A percentile compares a stretch with the other conserved stretches of the same genome.
Evolutionary conservation across 2,888 invertebrate species (phyloP).

Genomic region (Dromius quadrimaculatus): DNA sequence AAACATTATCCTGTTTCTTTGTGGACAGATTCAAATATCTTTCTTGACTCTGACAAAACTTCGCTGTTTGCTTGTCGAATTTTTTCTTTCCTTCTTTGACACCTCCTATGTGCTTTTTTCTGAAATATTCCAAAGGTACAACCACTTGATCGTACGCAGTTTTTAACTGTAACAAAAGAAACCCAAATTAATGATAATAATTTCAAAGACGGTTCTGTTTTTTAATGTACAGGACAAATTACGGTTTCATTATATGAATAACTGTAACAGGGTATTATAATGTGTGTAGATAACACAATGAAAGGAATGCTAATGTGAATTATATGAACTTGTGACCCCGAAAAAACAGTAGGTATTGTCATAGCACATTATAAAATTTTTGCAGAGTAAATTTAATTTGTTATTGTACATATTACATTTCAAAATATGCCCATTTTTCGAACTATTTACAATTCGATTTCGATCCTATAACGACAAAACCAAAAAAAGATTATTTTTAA

Average conservation of each 20-base stretch:
- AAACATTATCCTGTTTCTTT: constrained; percentile 89
- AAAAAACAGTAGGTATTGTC: constrained; percentile 32
- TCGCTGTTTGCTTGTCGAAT: constrained; percentile 97
- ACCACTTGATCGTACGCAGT: constrained; percentile 94
- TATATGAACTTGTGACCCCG: constrained; percentile 41
- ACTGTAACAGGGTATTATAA: constrained; percentile 35
- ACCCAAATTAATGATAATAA: constrained; percentile 7
- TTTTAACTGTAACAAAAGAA: constrained; percentile 79
- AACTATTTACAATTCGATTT: no score
- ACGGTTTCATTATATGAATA: constrained; percentile 33
- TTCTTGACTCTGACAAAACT: constrained; percentile 97
- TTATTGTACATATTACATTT: no score
- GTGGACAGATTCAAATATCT: constrained; percentile 92
- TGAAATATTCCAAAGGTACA: constrained; percentile 91
- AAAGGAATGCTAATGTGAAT: constrained; percentile 26
- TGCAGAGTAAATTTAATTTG: no score
- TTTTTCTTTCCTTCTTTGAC: constrained; percentile 97
- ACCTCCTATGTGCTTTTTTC: constrained; percentile 94
- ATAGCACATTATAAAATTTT: constrained; percentile 5
- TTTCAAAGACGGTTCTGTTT: not conserved
- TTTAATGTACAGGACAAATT: constrained; percentile 1
- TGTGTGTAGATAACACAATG: constrained; percentile 9
- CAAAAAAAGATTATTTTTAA: no score
- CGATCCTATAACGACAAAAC: no score
- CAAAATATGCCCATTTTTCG: no score